Base-by-base conservation (phyloP, 2,888 invertebrate species). In the Blera fallax region DNA sequence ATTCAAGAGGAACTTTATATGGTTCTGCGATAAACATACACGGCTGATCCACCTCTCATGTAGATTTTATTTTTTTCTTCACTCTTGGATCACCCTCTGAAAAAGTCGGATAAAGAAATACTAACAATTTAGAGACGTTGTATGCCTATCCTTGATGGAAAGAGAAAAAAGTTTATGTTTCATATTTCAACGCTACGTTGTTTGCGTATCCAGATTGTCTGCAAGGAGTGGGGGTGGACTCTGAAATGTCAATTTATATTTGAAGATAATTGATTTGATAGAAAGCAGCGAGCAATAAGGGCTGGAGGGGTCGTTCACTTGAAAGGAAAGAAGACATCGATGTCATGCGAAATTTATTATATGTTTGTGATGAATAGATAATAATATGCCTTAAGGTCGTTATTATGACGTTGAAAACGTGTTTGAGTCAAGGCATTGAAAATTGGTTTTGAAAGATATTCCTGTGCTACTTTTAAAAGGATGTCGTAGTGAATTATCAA, bases 231-330 rank as follows among this genome's bases (percentile, higher is more conserved):
- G 52, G 3, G 24, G 34, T 21, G 7, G 18, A 48, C 37, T 56
- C 54, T 43, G 69, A 64, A 87, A 88, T 87, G 89, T 90, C 90
- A 89, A 90, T 90, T 90, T 90, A 89, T 89, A 90, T 90, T 89
- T 89, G 72, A 67, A 88, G 89, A 89, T 90, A 90, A 90, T 90
- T 90, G 90, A 90, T 90, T 90, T 89, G 88, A 88, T 87, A 88
- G 88, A 89, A 89, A 89, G 78, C 80, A 72, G 74, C 79, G 62
- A 56, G 67, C 54, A 67, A 67, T 48, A 58, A 50, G 48, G 45
- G 34, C 60, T 52, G 43, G 37, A 69, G 65, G 54, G 50, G 21
- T 60, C 50, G 40, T 60, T 67, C 29, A 34, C 54, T 43, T 34
- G 27, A 45, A 64, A 32, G 60, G 18, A 74, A 62, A 48, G 54